Percentiles rank a stretch among this genome's conserved stretches.
Evolutionary conservation across 2,113 vertebrate genomes (phyloP).

Genomic region (Clupea harengus): DNA sequence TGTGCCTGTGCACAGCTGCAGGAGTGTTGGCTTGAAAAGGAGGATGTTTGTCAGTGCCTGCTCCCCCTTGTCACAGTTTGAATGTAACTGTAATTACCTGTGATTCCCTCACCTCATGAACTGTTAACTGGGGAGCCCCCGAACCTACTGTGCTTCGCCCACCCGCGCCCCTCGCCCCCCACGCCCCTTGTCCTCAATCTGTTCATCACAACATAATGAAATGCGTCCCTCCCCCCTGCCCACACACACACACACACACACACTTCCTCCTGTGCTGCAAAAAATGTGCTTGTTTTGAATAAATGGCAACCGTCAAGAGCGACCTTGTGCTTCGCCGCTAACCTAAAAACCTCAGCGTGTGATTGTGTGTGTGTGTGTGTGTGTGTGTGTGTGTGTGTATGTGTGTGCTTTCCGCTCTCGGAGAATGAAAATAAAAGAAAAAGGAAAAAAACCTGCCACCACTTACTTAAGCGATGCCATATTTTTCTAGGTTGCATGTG

Average conservation of each 20-base stretch:
- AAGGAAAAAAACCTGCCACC: neutral
- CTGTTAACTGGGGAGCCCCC: neutral
- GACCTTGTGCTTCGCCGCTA: constrained; percentile 17
- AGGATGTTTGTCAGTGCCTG: neutral
- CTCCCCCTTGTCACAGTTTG: neutral
- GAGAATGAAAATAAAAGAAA: neutral
- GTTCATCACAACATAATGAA: constrained; percentile 17
- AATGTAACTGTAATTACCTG: constrained; percentile 28
- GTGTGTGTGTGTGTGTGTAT: neutral
- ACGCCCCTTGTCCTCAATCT: neutral
- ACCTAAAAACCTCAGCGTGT: neutral
- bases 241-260: neutral
- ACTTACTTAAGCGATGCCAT: constrained; percentile 2
- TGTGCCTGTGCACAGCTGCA: neutral
- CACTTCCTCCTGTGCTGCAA: neutral
- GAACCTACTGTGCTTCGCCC: neutral
- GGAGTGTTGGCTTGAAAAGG: neutral
- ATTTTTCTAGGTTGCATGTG: constrained; percentile 23
- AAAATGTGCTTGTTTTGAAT: constrained; percentile 21
- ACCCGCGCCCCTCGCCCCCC: neutral
- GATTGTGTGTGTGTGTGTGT: neutral
- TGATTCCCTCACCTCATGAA: neutral
- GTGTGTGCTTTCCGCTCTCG: neutral
- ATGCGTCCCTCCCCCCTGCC: neutral
- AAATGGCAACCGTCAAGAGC: neutral